These are phyloP conservation scores for Centruroides sculpturatus DNA, from an alignment of 1,140 invertebrate species.

Conservation along the genomic window DNA sequence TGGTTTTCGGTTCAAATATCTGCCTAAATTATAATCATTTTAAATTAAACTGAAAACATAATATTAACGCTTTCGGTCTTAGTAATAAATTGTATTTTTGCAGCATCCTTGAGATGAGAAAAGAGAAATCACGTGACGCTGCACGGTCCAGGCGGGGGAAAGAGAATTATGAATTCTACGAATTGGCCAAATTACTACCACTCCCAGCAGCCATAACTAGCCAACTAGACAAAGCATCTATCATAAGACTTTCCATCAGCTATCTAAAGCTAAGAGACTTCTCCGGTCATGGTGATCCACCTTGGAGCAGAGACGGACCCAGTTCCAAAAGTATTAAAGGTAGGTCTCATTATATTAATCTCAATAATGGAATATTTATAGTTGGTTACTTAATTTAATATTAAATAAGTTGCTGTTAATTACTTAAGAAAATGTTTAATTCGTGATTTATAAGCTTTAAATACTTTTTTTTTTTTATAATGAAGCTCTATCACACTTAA, in stretches of 20 bases:
- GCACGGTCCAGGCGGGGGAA: constrained; percentile 86
- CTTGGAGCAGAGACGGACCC: constrained; percentile 58
- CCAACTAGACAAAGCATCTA: constrained; percentile 95
- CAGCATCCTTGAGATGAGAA: constrained; percentile 75
- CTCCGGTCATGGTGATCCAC: constrained; percentile 84
- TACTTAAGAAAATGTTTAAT: too few species aligned
- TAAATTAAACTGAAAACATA: too few species aligned
- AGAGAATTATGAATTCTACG: constrained; percentile 98
- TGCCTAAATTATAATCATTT: too few species aligned
- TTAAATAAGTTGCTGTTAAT: too few species aligned
- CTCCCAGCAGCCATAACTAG: constrained; percentile 91
- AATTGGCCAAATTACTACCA: constrained; percentile 92
- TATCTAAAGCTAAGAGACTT: constrained; percentile 93
- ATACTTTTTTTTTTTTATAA: too few species aligned
- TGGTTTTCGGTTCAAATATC: too few species aligned
- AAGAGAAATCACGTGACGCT: constrained; percentile 93
- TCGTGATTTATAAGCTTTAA: too few species aligned
- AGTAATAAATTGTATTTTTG: neutral
- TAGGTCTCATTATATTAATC: too few species aligned
- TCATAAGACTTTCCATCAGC: constrained; percentile 93
- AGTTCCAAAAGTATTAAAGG: neutral
- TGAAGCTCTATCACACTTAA: too few species aligned
- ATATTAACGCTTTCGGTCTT: too few species aligned
- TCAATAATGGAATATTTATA: too few species aligned
- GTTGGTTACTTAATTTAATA: too few species aligned